Base-by-base conservation (phyloP, 2,113 vertebrate species). In the Melanocharis versteri region DNA sequence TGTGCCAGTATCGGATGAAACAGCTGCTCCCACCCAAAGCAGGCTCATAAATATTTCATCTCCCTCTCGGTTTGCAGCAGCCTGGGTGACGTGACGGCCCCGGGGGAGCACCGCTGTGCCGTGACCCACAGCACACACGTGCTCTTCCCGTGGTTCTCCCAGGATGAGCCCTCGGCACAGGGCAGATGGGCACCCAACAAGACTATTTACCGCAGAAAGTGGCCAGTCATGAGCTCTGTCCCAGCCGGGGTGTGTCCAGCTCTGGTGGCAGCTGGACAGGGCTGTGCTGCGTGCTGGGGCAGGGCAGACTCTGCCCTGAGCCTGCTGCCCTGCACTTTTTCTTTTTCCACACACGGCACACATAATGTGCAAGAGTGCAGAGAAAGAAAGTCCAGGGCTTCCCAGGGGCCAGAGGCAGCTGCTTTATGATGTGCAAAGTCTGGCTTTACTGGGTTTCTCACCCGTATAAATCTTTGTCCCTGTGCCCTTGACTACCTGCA, bases 1-100 rank as follows among this genome's bases (percentile, higher is more conserved):
- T 30, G 56, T 44, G 44, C 78, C 44, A 79, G 60, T 81, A 54
- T 78, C 21, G n/a, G 75, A 87, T 86, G 89, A 83, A 96, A 66
- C 96, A 96, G 92, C 86, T 95, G 92, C 92, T 96, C 48, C 78
- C 83, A 87, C 64, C 82, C 69, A 72, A 90, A 88, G 69, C 86
- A 86, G 73, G 27, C 57, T 95, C 87, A 89, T 94, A 84, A 90
- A 94, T 88, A 91, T 84, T 93, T 88, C 89, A 93, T 48, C 2
- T 3, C 26, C 60, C 51, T 44, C 83, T 83, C 3, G 0, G 40
- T 53, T 42, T 58, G 85, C 82, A 71, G 71, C 17, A 86, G 65
- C 48, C 85, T 72, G 87, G 83, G 87, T 15, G 75, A 93, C 31
- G 65, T 2, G 13, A 20, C 0, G 6, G 35, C 57, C 54, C 42